Evolutionary conservation across 2,888 invertebrate genomes (phyloP).

Genomic region (Ectobius pallidus): DNA sequence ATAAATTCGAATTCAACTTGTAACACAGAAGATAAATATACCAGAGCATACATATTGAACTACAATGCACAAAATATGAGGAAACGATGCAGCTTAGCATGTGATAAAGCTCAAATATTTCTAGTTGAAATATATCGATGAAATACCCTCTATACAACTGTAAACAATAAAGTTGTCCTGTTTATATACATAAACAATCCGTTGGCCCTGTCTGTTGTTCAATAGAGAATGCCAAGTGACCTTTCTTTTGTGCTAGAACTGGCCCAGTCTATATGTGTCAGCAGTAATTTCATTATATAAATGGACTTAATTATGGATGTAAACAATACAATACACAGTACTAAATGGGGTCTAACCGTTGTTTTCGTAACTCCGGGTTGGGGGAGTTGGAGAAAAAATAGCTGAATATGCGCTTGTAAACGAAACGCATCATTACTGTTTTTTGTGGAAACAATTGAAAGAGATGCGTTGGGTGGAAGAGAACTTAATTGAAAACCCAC

Average conservation of each 20-base stretch:
- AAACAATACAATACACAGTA: conserved; percentile 3
- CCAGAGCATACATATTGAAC: too few relatives aligned
- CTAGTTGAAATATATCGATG: too few relatives aligned
- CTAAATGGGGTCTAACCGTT: conserved; percentile 1
- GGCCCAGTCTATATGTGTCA: neutral
- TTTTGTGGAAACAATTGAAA: neutral
- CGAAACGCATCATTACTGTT: neutral
- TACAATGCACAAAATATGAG: too few relatives aligned
- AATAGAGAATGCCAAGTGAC: neutral
- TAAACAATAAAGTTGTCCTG: neutral
- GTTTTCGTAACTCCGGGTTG: neutral
- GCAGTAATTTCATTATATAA: conserved; percentile 26
- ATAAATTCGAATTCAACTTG: too few relatives aligned
- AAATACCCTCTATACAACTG: neutral
- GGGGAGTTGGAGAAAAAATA: neutral
- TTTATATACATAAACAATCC: neutral
- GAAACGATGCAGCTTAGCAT: too few relatives aligned
- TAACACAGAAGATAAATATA: too few relatives aligned
- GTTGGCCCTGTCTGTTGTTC: neutral
- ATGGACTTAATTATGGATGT: conserved; percentile 24
- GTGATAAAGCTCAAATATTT: too few relatives aligned
- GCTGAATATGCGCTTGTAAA: neutral
- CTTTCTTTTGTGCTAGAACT: neutral
- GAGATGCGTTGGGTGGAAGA: neutral
- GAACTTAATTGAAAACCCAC: neutral